These are phyloP conservation scores for Rallus crepitans DNA, from an alignment of 2,797 vertebrate species.

Conservation along the genomic window DNA sequence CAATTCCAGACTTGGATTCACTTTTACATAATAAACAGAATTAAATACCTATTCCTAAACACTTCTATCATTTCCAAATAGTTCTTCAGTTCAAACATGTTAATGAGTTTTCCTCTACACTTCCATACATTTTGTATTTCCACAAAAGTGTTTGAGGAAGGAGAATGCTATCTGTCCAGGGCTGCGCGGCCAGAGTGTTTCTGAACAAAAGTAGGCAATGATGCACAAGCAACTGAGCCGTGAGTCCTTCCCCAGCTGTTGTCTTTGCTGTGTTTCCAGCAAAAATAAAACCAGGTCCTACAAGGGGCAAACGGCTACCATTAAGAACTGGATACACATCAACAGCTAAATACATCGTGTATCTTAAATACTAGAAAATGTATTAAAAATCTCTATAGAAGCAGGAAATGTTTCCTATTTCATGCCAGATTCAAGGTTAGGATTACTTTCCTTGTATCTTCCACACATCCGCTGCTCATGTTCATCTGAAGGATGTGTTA, in stretches of 20 bases:
- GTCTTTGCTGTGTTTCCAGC: background rate
- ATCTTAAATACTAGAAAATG: background rate
- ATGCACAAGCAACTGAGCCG: background rate
- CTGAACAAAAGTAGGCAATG: background rate
- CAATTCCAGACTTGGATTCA: background rate
- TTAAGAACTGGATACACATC: fast-evolving
- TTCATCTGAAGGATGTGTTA: background rate
- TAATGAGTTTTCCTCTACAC: background rate
- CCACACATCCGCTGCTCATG: background rate
- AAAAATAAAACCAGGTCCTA: background rate
- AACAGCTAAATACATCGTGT: background rate
- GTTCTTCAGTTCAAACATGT: background rate
- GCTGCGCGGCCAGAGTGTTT: background rate
- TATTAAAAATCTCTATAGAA: background rate
- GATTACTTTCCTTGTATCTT: background rate
- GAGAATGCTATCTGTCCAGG: background rate
- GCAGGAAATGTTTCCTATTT: background rate
- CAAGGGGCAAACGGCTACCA: background rate
- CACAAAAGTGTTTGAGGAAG: background rate
- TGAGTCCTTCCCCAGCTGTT: background rate
- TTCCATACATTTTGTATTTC: background rate
- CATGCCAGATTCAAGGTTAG: background rate
- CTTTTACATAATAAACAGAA: background rate
- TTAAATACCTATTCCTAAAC: background rate
- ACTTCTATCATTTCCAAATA: background rate